Conservation (phyloP, 2,797 vertebrate genomes). For the Miopithecus talapoin region DNA sequence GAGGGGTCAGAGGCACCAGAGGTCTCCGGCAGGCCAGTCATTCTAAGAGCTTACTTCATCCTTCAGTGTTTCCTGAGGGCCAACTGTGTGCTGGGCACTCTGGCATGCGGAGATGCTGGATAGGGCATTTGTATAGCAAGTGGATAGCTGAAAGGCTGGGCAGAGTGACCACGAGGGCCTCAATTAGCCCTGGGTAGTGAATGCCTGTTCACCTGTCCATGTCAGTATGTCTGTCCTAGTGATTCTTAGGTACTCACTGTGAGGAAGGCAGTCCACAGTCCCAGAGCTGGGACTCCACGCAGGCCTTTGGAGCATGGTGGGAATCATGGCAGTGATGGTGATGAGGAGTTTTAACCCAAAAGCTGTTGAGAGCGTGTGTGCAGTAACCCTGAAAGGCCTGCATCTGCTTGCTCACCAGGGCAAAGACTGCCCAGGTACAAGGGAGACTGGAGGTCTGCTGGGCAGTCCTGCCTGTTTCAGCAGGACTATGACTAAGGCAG, state of each 20-base stretch:
- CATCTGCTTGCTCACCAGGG: neutral
- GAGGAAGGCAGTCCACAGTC: neutral
- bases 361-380: neutral
- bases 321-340: neutral
- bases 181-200: neutral
- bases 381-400: neutral
- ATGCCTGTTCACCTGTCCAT: neutral
- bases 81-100: neutral
- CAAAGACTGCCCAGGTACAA: neutral
- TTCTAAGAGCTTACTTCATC: neutral
- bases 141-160: neutral
- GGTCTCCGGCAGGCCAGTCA: neutral
- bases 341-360: neutral
- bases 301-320: neutral
- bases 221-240: neutral
- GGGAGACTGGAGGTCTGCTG: neutral
- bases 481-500: neutral
- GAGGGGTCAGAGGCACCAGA: neutral
- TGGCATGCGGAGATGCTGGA: neutral
- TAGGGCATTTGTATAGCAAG: neutral
- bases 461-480: neutral
- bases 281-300: accelerated
- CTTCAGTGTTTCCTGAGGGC: neutral
- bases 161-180: neutral
- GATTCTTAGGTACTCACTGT: neutral